Evolutionary conservation across 2,113 vertebrate species (phyloP), one percentile per base, ranked within the genome.

Genomic region (Pomatostomus ruficeps): DNA sequence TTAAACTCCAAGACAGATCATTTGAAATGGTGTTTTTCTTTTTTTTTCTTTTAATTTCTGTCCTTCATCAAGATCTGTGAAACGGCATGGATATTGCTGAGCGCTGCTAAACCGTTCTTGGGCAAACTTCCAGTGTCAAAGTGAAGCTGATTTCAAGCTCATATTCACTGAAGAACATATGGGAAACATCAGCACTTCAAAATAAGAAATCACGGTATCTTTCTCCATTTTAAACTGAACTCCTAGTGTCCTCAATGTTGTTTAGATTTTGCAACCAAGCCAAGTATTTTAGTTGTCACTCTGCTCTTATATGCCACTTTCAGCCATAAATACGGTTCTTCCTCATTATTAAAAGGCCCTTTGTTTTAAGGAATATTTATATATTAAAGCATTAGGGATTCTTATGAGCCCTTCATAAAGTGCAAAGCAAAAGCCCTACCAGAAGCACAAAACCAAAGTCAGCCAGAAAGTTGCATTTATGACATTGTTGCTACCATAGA

Each of bases 211-310:
- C 67, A 63, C 0, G 1, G 72, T 89, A 90, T 95, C 93, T 80
- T 85, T 93, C 85, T 71, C 77, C 19, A 4, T 88, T 95, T 94
- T 89, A 91, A 93, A 74, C 51, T 51, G 62, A 84, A 82, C 57
- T 81, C 58, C 66, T 67, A 74, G 65, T 42, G 73, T 90, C 86
- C 81, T 78, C 79, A 42, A 1, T n/a, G 55, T 49, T 80, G 82
- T 87, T 92, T 93, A 74, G 85, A 51, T 76, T 82, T 80, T 76
- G 66, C 78, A 93, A 89, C 58, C 28, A 54, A 92, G 89, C 73
- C 76, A 86, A 94, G 82, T 70, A 84, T 85, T 95, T 97, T 66
- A 85, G 88, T 67, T 92, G 92, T 97, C 96, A 97, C 92, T 90
- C 81, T 74, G 22, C 81, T 96, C 89, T 93, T 96, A 97, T 97